Evolutionary conservation across 2,888 invertebrate genomes (phyloP), one percentile per base, ranked within the genome.

Genomic region (Polyploca ridens): DNA sequence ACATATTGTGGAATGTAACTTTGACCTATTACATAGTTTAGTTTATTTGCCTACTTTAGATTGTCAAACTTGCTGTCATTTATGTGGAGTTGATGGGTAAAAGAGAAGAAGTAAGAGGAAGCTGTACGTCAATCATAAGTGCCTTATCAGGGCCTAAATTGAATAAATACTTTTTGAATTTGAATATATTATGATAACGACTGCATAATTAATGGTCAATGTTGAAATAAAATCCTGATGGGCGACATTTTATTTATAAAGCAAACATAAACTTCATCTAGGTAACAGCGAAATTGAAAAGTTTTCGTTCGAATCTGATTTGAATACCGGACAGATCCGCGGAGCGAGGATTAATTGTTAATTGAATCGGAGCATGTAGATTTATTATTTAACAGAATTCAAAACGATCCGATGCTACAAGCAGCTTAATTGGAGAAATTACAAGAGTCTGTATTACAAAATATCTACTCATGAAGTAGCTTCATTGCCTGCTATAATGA

Each of bases 321-420:
- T 86, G 87, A 87, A 89, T 83, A 81, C 83, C 74, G 84, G 82
- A 84, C 82, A 82, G 81, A 79, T 72, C 74, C 81, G 81, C 73
- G 77, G 79, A 78, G 81, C 81, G 76, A 74, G 89, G 89, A 90
- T 91, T 90, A 90, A 90, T 90, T 86, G 86, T 87, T 88, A 90
- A 91, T 90, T 90, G 88, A 83, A 90, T 89, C 82, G 86, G 84
- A 87, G 75, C 79, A 86, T 82, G 82, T 80, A 83, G 76, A 86
- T 87, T 82, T 87, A 86, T 85, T 83, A 88, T 87, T 87, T 81
- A 82, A 83, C 78, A 72, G 76, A 82, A 83, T 87, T 88, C 82
- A 79, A 85, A 87, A 81, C 72, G 69, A 13, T 41, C 3, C 41
- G 41, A 78, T 75, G 76, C 75, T 81, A 79, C 83, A 83, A 75